Percentiles rank a stretch among this genome's conserved stretches.
Evolutionary conservation across 1,140 invertebrate species (phyloP).

Genomic region (Nylanderia fulva): DNA sequence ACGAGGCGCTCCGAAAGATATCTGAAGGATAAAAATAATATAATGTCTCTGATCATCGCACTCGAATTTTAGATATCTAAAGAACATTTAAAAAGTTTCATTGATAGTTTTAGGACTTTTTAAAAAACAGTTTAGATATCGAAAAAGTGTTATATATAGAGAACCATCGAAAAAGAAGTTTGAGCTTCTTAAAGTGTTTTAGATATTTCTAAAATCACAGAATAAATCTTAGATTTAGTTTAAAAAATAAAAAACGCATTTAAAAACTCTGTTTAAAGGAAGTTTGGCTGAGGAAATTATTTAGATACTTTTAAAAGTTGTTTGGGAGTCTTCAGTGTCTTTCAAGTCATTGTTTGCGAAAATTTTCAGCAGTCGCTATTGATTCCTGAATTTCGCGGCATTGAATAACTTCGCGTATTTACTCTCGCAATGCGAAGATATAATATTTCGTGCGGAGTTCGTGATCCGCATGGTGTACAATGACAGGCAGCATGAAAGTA

Average conservation of each 20-base stretch:
- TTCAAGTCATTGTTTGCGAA: neutral
- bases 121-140: neutral
- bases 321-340: neutral
- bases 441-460: conserved; percentile 4
- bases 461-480: conserved; percentile 57
- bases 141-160: neutral
- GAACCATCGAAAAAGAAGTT: neutral
- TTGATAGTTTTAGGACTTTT: neutral
- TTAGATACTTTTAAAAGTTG: conserved; percentile 6
- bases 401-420: neutral
- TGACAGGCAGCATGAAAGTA: conserved; percentile 75
- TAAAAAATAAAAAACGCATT: neutral
- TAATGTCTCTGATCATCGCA: neutral
- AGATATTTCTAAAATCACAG: neutral
- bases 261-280: conserved; percentile 12
- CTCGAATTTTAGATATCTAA: neutral
- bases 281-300: neutral
- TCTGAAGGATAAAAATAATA: conserved; percentile 24
- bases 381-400: neutral
- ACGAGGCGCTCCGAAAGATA: conserved; percentile 35
- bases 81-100: neutral
- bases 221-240: neutral
- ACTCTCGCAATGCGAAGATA: conserved; percentile 18
- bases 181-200: neutral
- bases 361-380: neutral